Conservation (phyloP, 1,140 invertebrate species). For the Camponotus vicinus region DNA sequence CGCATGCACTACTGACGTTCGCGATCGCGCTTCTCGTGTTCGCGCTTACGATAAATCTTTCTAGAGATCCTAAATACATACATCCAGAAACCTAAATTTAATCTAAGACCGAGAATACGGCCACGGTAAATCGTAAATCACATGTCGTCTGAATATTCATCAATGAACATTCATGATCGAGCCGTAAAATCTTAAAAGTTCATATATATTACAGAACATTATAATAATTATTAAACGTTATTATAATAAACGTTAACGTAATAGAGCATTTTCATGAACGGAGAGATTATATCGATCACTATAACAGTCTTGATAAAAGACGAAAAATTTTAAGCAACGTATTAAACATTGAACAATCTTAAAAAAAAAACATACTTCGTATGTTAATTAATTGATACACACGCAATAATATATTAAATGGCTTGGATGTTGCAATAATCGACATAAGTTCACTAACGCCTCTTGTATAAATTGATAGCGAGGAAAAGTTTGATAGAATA, state of each 20-base stretch:
- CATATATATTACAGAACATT: conserved; percentile 44
- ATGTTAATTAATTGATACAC: too few relatives aligned
- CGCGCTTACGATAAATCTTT: conserved; percentile 8
- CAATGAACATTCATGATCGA: conserved; percentile 17
- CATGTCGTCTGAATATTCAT: conserved; percentile 27
- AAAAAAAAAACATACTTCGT: not conserved
- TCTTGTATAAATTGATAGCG: not conserved
- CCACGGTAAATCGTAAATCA: conserved; percentile 47
- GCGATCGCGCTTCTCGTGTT: conserved; percentile 34
- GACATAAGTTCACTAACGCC: not conserved
- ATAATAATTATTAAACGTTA: not conserved
- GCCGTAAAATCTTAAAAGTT: conserved; percentile 24
- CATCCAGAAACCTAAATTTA: conserved; percentile 7
- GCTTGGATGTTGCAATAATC: not conserved
- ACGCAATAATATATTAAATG: too few relatives aligned
- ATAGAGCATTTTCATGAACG: conserved; percentile 23
- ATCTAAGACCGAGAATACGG: not conserved
- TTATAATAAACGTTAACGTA: not conserved
- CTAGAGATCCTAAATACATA: not conserved
- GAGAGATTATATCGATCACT: not conserved
- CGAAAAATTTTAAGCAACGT: not conserved
- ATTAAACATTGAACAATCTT: not conserved
- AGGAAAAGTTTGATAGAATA: not conserved
- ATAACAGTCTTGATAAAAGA: not conserved
- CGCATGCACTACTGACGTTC: conserved; percentile 52